Evolutionary conservation across 2,113 vertebrate genomes (phyloP).

Genomic region (Phocoena phocoena): DNA sequence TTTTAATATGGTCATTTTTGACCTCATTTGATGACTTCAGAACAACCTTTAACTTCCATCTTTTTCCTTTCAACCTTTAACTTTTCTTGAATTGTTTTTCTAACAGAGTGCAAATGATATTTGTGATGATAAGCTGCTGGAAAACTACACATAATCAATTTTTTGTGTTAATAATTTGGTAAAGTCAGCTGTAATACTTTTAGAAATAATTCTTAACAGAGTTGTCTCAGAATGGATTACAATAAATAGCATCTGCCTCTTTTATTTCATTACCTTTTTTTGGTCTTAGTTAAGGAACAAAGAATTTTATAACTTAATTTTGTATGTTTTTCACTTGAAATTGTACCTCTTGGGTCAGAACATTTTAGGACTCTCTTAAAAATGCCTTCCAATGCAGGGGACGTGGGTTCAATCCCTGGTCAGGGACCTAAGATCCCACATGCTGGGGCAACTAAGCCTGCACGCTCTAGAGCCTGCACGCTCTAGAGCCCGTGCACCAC

Average conservation of each 20-base stretch:
- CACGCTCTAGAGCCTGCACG: too few species aligned
- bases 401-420: too few species aligned
- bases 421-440: too few species aligned
- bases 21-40: neutral
- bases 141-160: neutral
- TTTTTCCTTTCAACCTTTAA: constrained; percentile 1
- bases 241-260: neutral
- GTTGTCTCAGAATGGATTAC: neutral
- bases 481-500: too few species aligned
- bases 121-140: neutral
- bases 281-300: neutral
- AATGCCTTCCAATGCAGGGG: neutral
- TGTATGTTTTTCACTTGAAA: neutral
- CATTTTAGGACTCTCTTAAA: neutral
- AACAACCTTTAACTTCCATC: constrained; percentile 6
- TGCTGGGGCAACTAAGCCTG: too few species aligned
- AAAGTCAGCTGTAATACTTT: neutral
- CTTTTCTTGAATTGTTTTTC: neutral
- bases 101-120: neutral
- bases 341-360: neutral
- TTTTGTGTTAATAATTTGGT: neutral
- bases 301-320: neutral
- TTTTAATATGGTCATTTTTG: neutral
- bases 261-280: neutral
- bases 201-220: neutral